Evolutionary conservation across 2,113 vertebrate genomes (phyloP).

Genomic region (Alces alces): DNA sequence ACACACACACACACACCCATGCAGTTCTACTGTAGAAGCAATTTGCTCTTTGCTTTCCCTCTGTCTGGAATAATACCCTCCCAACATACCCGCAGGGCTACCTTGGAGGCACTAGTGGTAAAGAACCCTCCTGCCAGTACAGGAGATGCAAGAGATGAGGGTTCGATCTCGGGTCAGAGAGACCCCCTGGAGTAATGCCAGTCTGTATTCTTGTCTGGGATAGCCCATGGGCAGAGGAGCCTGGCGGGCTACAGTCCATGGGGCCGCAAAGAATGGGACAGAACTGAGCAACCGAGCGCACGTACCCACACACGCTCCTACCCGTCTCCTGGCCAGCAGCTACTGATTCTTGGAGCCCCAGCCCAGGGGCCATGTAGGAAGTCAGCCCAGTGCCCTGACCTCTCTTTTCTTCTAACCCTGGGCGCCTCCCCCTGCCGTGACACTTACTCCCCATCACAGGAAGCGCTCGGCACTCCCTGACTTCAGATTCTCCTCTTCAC

Average conservation of each 20-base stretch:
- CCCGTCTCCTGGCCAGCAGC: background rate
- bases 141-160: background rate
- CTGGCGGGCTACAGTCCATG: background rate
- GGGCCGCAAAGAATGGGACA: background rate
- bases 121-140: background rate
- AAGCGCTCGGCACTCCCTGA: background rate
- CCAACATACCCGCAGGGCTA: background rate
- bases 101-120: background rate
- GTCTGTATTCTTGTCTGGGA: background rate
- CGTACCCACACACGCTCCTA: background rate
- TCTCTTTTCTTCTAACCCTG: background rate
- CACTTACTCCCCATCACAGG: background rate
- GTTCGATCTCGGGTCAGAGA: background rate
- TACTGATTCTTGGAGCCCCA: background rate
- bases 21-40: background rate
- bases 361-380: background rate
- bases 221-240: background rate
- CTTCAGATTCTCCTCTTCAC: background rate
- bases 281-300: background rate
- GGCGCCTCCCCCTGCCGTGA: background rate
- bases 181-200: background rate
- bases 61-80: background rate
- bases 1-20: no score
- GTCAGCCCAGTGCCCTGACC: background rate
- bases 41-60: background rate